A percentile compares a stretch with the other conserved stretches of the same genome.
Conservation (phyloP, 2,888 invertebrate species). For the Lottia gigantea region DNA sequence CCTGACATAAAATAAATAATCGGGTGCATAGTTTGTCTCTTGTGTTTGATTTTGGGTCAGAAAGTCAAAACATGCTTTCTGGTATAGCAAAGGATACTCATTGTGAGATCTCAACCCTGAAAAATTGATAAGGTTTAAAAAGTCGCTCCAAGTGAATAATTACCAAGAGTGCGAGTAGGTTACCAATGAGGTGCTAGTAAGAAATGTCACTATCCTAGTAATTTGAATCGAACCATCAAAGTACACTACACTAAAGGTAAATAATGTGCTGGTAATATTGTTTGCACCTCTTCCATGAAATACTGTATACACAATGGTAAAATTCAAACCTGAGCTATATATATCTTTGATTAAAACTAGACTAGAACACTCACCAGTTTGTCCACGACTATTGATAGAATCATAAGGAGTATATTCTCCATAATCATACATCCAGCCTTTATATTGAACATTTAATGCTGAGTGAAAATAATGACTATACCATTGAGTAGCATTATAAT, state of each 20-base stretch:
- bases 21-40: conserved; percentile 12
- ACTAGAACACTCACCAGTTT: neutral
- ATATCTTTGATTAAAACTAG: neutral
- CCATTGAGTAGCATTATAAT: conserved; percentile 17
- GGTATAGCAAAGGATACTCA: conserved; percentile 21
- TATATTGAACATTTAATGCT: conserved; percentile 16
- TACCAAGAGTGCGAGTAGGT: no score
- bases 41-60: conserved; percentile 8
- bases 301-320: no score
- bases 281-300: no score
- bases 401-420: conserved; percentile 24
- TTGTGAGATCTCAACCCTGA: conserved; percentile 19
- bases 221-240: no score
- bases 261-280: no score
- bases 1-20: conserved; percentile 17
- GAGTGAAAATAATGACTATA: conserved; percentile 18
- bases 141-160: no score
- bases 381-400: conserved; percentile 15
- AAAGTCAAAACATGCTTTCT: conserved; percentile 19
- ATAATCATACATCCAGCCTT: conserved; percentile 25
- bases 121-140: no score
- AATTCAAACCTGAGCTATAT: no score
- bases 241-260: no score
- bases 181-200: no score
- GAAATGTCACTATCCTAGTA: no score